A percentile compares a stretch with the other conserved stretches of the same genome.
phyloP scores from a whole-genome alignment of 2,888 invertebrate genomes.

The Troglohyphantes excavatus region DNA sequence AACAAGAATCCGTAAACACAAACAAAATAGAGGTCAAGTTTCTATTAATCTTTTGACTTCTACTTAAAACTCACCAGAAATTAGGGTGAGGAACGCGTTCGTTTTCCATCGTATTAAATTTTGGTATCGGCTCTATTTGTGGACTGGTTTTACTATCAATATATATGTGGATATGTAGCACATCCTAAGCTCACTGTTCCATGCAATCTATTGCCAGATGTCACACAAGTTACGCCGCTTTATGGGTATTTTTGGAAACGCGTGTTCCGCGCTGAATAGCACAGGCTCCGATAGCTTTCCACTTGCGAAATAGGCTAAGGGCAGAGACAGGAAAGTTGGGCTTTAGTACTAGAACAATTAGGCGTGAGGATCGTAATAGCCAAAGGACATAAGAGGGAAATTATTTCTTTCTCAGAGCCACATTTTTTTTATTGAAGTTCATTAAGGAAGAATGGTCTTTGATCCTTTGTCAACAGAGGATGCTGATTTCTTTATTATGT shows the following conservation, averaged over 20 bases:
- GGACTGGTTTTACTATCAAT: conserved; percentile 69
- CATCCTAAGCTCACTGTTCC: conserved; percentile 64
- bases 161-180: conserved; percentile 69
- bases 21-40: not conserved
- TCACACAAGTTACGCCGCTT: conserved; percentile 56
- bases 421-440: conserved; percentile 4
- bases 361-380: conserved; percentile 59
- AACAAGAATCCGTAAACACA: too few species aligned
- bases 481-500: conserved; percentile 14
- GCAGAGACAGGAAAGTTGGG: conserved; percentile 46
- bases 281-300: conserved; percentile 54
- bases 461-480: conserved; percentile 41
- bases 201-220: conserved; percentile 60
- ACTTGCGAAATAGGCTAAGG: conserved; percentile 71
- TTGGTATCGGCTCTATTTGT: conserved; percentile 31
- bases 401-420: conserved; percentile 19
- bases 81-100: conserved; percentile 30
- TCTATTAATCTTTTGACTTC: conserved; percentile 5
- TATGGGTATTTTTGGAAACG: conserved; percentile 71
- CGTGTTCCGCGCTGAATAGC: conserved; percentile 76
- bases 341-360: conserved; percentile 54
- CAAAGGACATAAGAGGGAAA: conserved; percentile 47
- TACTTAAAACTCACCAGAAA: conserved; percentile 18
- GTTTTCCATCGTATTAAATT: conserved; percentile 33
- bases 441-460: conserved; percentile 39